Evolutionary conservation across 2,797 vertebrate genomes (phyloP).

Genomic region (Prunella strophiata): DNA sequence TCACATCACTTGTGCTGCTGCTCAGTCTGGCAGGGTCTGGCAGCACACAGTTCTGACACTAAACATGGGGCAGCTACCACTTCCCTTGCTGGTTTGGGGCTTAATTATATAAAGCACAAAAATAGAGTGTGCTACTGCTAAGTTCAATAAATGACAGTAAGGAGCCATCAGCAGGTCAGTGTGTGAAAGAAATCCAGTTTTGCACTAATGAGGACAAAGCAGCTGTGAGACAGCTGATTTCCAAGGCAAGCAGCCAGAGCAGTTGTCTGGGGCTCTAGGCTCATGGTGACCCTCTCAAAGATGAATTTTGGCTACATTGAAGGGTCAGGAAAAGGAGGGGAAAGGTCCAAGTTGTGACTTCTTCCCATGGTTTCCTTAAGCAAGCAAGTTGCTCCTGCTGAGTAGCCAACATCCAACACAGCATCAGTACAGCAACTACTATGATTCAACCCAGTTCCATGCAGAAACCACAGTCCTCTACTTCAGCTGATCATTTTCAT

Average conservation of each 20-base stretch:
- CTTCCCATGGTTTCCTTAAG: neutral
- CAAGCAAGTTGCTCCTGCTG: neutral
- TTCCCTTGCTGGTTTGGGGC: neutral
- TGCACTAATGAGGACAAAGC: neutral
- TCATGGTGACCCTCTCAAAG: neutral
- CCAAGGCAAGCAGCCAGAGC: neutral
- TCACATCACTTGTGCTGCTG: neutral
- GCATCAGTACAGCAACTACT: neutral
- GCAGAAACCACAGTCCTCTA: neutral
- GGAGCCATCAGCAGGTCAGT: neutral
- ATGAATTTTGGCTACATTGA: neutral
- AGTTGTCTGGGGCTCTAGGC: neutral
- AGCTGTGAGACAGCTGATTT: neutral
- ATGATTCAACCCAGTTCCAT: neutral
- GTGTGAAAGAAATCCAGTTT: neutral
- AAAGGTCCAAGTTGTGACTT: neutral
- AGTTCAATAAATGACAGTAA: neutral
- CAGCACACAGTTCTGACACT: neutral
- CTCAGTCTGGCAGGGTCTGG: neutral
- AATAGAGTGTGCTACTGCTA: fast-evolving
- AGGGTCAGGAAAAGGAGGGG: neutral
- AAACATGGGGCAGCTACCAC: neutral
- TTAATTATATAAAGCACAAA: neutral
- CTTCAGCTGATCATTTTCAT: neutral
- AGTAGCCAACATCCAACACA: neutral